phyloP scores from a whole-genome alignment of 2,797 vertebrate species.

The Labeo calbasu region DNA sequence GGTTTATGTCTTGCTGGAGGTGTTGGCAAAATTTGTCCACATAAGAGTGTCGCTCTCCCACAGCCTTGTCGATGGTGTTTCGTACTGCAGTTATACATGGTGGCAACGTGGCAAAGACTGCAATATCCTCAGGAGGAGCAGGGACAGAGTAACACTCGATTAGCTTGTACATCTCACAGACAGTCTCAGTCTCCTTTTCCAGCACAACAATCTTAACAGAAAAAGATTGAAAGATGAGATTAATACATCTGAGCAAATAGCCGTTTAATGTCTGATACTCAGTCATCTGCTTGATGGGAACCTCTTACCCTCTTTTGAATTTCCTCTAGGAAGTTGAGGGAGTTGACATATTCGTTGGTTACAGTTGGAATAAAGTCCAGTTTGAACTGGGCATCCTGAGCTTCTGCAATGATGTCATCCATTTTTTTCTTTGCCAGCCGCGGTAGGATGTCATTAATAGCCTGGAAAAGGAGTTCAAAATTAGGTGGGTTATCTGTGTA shows the following conservation, averaged over 20 bases:
- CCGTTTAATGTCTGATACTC: neutral
- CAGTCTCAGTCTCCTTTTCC: constrained; percentile 75
- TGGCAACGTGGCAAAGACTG: constrained; percentile 79
- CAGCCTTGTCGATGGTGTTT: constrained; percentile 74
- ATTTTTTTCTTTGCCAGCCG: constrained; percentile 81
- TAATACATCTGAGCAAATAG: constrained; percentile 7
- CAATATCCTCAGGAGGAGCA: constrained; percentile 82
- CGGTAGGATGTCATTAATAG: constrained; percentile 80
- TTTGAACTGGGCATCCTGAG: constrained; percentile 81
- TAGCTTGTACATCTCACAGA: constrained; percentile 83
- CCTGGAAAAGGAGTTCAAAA: constrained; percentile 68
- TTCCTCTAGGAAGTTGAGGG: constrained; percentile 83
- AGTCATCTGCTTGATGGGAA: neutral
- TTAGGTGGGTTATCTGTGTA: neutral
- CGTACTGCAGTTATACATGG: constrained; percentile 73
- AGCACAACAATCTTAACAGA: constrained; percentile 76
- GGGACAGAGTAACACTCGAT: constrained; percentile 81
- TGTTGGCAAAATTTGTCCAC: constrained; percentile 78
- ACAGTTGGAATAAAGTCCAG: constrained; percentile 76
- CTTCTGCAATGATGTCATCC: constrained; percentile 78
- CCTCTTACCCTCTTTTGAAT: constrained; percentile 83
- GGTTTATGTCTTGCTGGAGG: constrained; percentile 78
- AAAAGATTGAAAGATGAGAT: neutral
- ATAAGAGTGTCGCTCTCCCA: constrained; percentile 70
- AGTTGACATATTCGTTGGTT: constrained; percentile 81